Conservation (phyloP, 2,888 invertebrate genomes). For the Gymnosoma rotundatum region DNA sequence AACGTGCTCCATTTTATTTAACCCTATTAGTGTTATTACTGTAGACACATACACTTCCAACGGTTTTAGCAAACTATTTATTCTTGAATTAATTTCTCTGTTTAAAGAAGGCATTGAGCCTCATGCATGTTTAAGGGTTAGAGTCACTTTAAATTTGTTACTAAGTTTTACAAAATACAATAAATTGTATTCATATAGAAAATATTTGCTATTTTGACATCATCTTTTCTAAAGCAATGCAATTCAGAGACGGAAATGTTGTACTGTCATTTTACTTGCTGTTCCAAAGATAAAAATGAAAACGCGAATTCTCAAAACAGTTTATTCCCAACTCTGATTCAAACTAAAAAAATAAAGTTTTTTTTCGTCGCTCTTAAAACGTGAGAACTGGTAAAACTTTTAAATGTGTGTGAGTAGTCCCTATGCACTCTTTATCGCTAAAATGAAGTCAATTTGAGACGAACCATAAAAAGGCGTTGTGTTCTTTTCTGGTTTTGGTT, state of each 20-base stretch:
- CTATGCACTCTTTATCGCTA: constrained; percentile 46
- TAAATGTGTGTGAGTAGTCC: neutral
- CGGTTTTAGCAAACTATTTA: too few relatives aligned
- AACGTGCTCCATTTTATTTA: too few relatives aligned
- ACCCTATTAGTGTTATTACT: too few relatives aligned
- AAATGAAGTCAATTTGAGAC: constrained; percentile 49
- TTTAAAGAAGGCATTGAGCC: too few relatives aligned
- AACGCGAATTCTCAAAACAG: too few relatives aligned
- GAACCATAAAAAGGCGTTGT: constrained; percentile 58
- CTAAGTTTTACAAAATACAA: constrained; percentile 1
- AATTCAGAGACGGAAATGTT: neutral
- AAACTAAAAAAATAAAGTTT: neutral
- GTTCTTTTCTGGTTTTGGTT: constrained; percentile 38
- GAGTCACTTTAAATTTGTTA: neutral
- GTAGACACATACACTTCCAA: too few relatives aligned
- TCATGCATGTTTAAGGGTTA: too few relatives aligned
- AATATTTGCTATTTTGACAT: neutral
- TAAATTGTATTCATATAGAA: neutral
- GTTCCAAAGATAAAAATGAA: too few relatives aligned
- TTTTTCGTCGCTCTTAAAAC: constrained; percentile 21
- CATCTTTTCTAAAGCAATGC: neutral
- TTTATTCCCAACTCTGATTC: neutral
- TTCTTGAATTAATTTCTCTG: too few relatives aligned
- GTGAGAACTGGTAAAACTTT: constrained; percentile 28
- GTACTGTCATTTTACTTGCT: neutral